phyloP scores from a whole-genome alignment of 2,888 invertebrate genomes.

The Leptinotarsa rubiginosa region DNA sequence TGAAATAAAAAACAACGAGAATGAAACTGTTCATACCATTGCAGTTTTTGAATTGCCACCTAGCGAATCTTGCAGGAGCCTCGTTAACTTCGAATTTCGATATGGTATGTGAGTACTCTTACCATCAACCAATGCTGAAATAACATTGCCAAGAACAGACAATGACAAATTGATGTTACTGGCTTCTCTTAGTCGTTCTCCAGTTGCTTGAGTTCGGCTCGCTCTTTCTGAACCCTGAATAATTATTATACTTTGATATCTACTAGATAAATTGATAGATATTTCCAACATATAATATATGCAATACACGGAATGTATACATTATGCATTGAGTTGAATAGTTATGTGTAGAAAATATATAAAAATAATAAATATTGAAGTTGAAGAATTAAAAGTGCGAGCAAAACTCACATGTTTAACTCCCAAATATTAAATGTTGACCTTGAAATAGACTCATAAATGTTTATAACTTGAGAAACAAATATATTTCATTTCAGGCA shows the following conservation, averaged over 20 bases:
- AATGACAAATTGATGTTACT: constrained; percentile 98
- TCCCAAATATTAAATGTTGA: no score
- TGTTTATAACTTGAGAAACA: no score
- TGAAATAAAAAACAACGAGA: background rate
- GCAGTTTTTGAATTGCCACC: constrained; percentile 97
- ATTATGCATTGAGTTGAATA: no score
- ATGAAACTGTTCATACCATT: constrained; percentile 74
- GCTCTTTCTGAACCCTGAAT: constrained; percentile 94
- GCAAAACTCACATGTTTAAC: no score
- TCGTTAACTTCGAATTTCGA: constrained; percentile 95
- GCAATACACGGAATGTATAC: no score
- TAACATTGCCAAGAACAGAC: constrained; percentile 97
- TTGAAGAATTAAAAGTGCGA: no score
- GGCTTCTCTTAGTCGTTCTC: constrained; percentile 93
- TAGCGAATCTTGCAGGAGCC: constrained; percentile 94
- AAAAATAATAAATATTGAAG: no score
- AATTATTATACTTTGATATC: constrained; percentile 3
- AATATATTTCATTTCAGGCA: no score
- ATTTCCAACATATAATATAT: no score
- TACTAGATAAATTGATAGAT: background rate
- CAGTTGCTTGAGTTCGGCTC: constrained; percentile 95
- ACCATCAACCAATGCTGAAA: constrained; percentile 97
- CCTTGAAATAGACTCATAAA: no score
- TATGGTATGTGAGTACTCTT: constrained; percentile 98
- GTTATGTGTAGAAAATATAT: no score